Base-by-base conservation (phyloP, 2,113 vertebrate species). In the Varanus salvator region DNA sequence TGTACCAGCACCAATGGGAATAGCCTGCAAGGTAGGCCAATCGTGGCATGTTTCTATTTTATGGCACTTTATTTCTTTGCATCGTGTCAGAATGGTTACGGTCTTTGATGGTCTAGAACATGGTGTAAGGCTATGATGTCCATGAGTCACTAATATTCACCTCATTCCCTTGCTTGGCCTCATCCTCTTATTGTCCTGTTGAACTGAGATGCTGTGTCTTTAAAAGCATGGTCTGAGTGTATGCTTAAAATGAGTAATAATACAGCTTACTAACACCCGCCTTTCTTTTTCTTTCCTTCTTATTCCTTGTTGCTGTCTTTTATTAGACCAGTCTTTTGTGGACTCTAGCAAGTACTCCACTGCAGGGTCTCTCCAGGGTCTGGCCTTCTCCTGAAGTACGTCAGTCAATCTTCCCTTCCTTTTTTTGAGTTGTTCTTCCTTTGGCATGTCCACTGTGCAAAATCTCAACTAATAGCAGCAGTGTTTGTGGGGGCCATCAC, bases 1-100 rank as follows among this genome's bases (percentile, higher is more conserved):
- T 99, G 99, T 96, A 99, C 98, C 98, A 98, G 98, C 97, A 98
- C 97, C 98, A 99, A 99, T 0, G 98, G 97, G 96, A 99, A 98
- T 96, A 98, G 98, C 97, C 98, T 99, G 96, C 99, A 99, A 99
- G 99, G 99, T 99, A 97, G 96, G 71, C 6, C 84, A 50, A 0
- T 38, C 14, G 71, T 84, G 66, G 15, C 72, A 75, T 44, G 0
- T 68, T 0, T 3, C 66, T 76, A 48, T 57, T 72, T 0, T 0
- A 66, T 69, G 69, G 76, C 50, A 5, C 17, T 84, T 38, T n/a
- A 14, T 25, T 87, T 91, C 69, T n/a, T 29, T 64, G 76, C 34
- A 48, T 78, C 38, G 29, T 38, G 34, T 71, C 50, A 78, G 4
- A 54, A 38, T 72, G 87, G 93, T 87, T 52, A 81, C 83, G 1